Conservation (phyloP, 2,797 vertebrate species). For the Lemur catta region DNA sequence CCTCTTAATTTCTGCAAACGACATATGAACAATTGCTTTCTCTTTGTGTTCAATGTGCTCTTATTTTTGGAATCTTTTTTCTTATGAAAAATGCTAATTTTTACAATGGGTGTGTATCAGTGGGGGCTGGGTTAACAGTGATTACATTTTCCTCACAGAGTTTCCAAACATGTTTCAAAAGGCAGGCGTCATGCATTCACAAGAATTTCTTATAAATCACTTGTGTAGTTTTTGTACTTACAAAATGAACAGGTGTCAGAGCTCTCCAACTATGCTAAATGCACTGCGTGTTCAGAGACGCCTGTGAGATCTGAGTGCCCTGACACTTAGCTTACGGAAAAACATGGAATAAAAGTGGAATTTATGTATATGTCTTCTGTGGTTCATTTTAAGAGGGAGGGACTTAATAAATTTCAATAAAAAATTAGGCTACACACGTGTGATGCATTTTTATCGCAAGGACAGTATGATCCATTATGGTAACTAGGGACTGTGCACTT, state of each 20-base stretch:
- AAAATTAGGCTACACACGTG: slow-evolving; percentile 1
- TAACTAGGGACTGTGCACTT: background rate
- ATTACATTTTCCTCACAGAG: background rate
- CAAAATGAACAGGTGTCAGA: background rate
- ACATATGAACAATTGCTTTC: background rate
- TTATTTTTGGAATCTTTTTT: background rate
- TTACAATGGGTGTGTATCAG: background rate
- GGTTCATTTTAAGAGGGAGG: background rate
- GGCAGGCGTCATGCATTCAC: too few species aligned
- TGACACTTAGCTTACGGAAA: background rate
- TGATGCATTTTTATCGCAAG: background rate
- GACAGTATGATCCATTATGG: background rate
- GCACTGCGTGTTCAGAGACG: background rate
- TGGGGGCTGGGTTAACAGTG: fast-evolving
- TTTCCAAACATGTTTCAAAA: background rate
- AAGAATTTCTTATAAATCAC: background rate
- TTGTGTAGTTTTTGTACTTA: background rate
- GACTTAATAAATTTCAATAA: slow-evolving; percentile 25
- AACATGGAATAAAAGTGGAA: background rate
- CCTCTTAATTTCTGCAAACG: background rate
- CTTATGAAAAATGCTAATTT: slow-evolving; percentile 36
- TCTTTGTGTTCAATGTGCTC: background rate
- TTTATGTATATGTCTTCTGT: background rate
- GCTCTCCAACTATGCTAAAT: background rate
- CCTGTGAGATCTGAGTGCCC: background rate